These are phyloP conservation scores for Venturia canescens DNA, from an alignment of 1,140 invertebrate genomes.

Conservation along the genomic window DNA sequence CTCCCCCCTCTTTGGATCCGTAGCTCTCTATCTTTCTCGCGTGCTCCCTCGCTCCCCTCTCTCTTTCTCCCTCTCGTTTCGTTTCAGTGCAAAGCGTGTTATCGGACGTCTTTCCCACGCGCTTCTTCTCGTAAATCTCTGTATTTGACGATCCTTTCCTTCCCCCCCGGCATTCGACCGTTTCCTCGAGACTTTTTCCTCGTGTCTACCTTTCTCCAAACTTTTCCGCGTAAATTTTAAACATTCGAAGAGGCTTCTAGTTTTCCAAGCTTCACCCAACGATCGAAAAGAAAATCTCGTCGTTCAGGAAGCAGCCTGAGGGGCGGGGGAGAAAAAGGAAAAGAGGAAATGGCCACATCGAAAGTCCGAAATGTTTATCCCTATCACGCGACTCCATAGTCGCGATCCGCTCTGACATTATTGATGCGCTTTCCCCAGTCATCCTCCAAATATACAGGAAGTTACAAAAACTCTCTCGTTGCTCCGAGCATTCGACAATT, in stretches of 20 bases:
- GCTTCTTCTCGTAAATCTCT: conserved; percentile 38
- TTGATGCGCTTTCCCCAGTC: conserved; percentile 42
- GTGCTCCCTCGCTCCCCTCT: not conserved
- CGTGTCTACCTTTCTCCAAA: conserved; percentile 6
- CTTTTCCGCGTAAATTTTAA: conserved; percentile 7
- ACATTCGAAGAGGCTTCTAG: conserved; percentile 43
- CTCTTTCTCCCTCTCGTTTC: not conserved
- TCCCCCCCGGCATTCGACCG: not conserved
- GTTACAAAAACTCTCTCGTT: conserved; percentile 32
- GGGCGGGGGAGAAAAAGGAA: not conserved
- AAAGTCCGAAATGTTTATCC: conserved; percentile 12
- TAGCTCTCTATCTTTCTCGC: not conserved
- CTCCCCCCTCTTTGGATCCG: not conserved
- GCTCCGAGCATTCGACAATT: no score
- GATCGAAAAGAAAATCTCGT: conserved; percentile 18
- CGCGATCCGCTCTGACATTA: conserved; percentile 7
- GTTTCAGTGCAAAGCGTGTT: conserved; percentile 34
- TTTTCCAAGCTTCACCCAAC: conserved; percentile 27
- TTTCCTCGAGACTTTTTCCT: conserved; percentile 7
- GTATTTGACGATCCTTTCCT: conserved; percentile 42
- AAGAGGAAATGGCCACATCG: not conserved
- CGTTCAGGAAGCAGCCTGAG: not conserved
- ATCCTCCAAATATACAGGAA: conserved; percentile 9
- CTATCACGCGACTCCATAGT: not conserved
- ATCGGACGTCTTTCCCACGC: conserved; percentile 49